Conservation (phyloP, 2,888 invertebrate genomes). For the Brenthis hecate region DNA sequence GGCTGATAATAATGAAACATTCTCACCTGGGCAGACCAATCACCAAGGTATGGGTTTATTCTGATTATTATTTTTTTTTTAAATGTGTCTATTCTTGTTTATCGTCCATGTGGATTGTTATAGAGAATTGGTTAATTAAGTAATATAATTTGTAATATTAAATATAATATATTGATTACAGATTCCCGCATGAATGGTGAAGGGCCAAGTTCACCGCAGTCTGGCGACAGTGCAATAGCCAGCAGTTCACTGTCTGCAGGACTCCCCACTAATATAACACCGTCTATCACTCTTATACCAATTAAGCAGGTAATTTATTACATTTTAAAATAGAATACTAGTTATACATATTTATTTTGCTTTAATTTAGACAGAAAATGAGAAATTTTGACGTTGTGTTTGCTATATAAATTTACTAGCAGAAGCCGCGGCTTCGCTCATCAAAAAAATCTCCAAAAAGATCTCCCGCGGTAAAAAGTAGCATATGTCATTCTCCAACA, state of each 20-base stretch:
- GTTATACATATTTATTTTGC: constrained; percentile 5
- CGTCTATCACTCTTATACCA: constrained; percentile 92
- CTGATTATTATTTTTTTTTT: constrained; percentile 39
- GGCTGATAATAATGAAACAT: constrained; percentile 90
- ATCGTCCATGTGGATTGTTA: no score
- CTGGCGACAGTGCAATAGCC: constrained; percentile 89
- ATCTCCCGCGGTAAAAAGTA: no score
- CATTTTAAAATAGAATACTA: neutral
- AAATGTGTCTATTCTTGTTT: neutral
- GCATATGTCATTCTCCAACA: no score
- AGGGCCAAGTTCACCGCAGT: constrained; percentile 90
- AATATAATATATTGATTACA: constrained; percentile 31
- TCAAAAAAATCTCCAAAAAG: no score
- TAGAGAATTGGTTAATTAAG: neutral
- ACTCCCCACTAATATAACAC: constrained; percentile 86
- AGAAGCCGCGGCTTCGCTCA: no score
- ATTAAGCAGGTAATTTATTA: constrained; percentile 86
- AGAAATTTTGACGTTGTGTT: no score
- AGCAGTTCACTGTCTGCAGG: constrained; percentile 85
- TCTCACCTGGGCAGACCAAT: constrained; percentile 80
- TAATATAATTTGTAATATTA: neutral
- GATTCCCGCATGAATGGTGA: constrained; percentile 85
- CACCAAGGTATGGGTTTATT: constrained; percentile 50
- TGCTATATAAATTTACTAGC: no score
- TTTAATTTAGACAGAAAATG: neutral